Conservation (phyloP, 2,797 vertebrate genomes). For the Macropodus opercularis region DNA sequence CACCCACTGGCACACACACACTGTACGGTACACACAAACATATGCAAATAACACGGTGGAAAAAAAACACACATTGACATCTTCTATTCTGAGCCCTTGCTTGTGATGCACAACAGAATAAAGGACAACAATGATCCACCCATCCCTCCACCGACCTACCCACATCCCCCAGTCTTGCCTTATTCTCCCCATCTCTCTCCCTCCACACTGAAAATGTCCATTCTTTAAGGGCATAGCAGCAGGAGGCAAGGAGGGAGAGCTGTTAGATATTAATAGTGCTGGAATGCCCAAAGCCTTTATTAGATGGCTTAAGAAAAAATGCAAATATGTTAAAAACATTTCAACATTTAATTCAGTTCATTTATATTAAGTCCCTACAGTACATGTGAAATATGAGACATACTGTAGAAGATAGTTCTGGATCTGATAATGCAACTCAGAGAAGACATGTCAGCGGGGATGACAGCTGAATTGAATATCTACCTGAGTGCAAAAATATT, state of each 20-base stretch:
- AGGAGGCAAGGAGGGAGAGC: constrained; percentile 27
- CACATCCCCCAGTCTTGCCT: background rate
- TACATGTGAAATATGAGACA: background rate
- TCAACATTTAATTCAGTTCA: background rate
- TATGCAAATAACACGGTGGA: constrained; percentile 31
- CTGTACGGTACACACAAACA: constrained; percentile 36
- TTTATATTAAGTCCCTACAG: background rate
- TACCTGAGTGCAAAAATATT: background rate
- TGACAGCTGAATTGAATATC: background rate
- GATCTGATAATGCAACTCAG: background rate
- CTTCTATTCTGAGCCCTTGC: constrained; percentile 68
- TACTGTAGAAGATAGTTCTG: background rate
- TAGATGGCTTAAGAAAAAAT: no score
- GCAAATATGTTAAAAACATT: no score
- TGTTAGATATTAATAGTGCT: constrained; percentile 53
- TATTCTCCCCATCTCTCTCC: background rate
- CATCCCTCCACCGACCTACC: background rate
- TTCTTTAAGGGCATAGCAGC: constrained; percentile 40
- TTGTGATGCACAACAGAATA: constrained; percentile 56
- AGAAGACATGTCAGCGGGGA: background rate
- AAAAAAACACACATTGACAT: constrained; percentile 37
- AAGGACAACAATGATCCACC: constrained; percentile 46
- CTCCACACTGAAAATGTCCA: constrained; percentile 30
- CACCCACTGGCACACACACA: constrained; percentile 38
- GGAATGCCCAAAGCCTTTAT: constrained; percentile 41